These are phyloP conservation scores for Pterophyllum scalare DNA, from an alignment of 2,113 vertebrate species.

Conservation along the genomic window DNA sequence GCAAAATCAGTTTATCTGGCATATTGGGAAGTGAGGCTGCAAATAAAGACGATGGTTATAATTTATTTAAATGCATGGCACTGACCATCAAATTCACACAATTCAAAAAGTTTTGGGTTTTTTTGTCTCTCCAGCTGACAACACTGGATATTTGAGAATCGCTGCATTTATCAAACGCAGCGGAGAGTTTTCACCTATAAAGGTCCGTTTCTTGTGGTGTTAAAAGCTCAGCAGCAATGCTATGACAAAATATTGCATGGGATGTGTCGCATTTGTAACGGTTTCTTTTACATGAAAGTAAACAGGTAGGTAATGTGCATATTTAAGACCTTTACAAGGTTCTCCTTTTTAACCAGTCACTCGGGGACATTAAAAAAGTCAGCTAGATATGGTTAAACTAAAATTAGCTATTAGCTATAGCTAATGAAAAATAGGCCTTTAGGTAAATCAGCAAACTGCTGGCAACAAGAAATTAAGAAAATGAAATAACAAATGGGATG, in stretches of 20 bases:
- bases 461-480: neutral
- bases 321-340: neutral
- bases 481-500: too few relatives aligned
- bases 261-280: neutral
- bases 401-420: neutral
- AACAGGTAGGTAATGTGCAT: neutral
- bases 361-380: neutral
- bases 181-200: neutral
- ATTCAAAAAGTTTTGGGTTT: neutral
- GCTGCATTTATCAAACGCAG: neutral
- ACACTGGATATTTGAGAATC: neutral
- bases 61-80: neutral
- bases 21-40: neutral
- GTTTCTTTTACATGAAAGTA: slow-evolving; percentile 2
- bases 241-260: neutral
- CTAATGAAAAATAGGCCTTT: neutral
- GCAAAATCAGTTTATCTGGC: slow-evolving; percentile 1
- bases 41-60: neutral
- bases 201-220: neutral
- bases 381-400: neutral
- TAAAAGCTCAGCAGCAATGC: neutral
- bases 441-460: neutral
- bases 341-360: neutral
- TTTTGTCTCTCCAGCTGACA: neutral
- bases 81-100: neutral